Evolutionary conservation across 2,113 vertebrate genomes (phyloP), one percentile per base, ranked within the genome.

Genomic region (Aldabrachelys gigantea): DNA sequence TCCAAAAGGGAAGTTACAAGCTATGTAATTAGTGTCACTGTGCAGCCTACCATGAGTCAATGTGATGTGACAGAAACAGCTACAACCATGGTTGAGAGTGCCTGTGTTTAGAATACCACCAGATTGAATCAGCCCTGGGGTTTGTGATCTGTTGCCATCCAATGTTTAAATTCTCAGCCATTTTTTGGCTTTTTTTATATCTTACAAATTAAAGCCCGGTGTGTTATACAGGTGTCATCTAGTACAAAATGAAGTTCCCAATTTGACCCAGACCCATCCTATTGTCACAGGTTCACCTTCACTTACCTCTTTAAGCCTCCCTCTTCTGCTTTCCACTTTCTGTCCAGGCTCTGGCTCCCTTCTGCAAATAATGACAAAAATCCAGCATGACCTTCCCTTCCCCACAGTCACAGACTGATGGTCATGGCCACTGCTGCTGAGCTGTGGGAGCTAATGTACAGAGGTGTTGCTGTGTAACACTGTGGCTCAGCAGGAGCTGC

Each of bases 281-380:
- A n/a, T n/a, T 69, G 16, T 69, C 35, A n/a, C 31, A 69, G 62
- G 62, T 69, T 69, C 31, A 8, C 31, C 62, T n/a, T 65, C 16
- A 2, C 62, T 69, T n/a, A n/a, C 62, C 62, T n/a, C 29, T 35
- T 65, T 65, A 35, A 35, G 3, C 31, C 3, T 3, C 35, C 35
- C 62, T 19, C 62, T n/a, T 35, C 35, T n/a, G 14, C 29, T 31
- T 19, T 4, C 62, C 62, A n/a, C 59, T n/a, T 69, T n/a, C 21
- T 90, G 54, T 59, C 52, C 90, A 85, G 27, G 59, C 44, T 19
- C 19, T n/a, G 72, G 47, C 69, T 87, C 65, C n/a, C 24, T 80
- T 89, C 90, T 41, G 79, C 47, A 83, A 88, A 91, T 56, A 52
- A 89, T 65, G 50, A 52, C 41, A 85, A 9, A 83, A 54, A 47